A percentile compares a stretch with the other conserved stretches of the same genome.
phyloP scores from a whole-genome alignment of 2,888 invertebrate species.

The Bellardia pandia region DNA sequence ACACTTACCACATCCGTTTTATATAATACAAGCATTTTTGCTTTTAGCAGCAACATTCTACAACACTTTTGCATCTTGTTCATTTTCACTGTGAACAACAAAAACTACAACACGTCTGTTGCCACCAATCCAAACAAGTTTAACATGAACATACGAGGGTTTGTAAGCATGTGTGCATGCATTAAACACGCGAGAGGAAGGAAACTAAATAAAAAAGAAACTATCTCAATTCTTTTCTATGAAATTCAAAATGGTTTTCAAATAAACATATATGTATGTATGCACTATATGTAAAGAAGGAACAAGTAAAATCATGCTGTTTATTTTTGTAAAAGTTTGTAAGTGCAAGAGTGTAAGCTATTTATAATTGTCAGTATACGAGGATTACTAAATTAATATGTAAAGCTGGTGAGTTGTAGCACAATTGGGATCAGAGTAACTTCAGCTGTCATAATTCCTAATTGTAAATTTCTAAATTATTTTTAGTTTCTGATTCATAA shows the following conservation, averaged over 20 bases:
- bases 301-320: conserved; percentile 14
- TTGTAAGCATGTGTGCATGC: background rate
- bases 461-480: too few relatives aligned
- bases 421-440: background rate
- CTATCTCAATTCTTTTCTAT: conserved; percentile 24
- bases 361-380: background rate
- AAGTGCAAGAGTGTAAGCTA: background rate
- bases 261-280: background rate
- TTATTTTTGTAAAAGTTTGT: conserved; percentile 16
- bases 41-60: conserved; percentile 62
- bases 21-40: conserved; percentile 59
- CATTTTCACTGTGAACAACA: conserved; percentile 16
- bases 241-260: conserved; percentile 25
- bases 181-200: conserved; percentile 60
- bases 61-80: conserved; percentile 44
- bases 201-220: conserved; percentile 55
- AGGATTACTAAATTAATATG: background rate
- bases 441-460: too few relatives aligned
- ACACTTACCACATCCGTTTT: conserved; percentile 72
- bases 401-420: background rate
- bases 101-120: background rate
- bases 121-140: conserved; percentile 33
- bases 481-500: too few relatives aligned
- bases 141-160: conserved; percentile 16
- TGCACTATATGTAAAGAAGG: background rate